Percentiles rank a stretch among this genome's conserved stretches.
phyloP scores from a whole-genome alignment of 2,888 invertebrate species.

The Microctonus aethiopoides region DNA sequence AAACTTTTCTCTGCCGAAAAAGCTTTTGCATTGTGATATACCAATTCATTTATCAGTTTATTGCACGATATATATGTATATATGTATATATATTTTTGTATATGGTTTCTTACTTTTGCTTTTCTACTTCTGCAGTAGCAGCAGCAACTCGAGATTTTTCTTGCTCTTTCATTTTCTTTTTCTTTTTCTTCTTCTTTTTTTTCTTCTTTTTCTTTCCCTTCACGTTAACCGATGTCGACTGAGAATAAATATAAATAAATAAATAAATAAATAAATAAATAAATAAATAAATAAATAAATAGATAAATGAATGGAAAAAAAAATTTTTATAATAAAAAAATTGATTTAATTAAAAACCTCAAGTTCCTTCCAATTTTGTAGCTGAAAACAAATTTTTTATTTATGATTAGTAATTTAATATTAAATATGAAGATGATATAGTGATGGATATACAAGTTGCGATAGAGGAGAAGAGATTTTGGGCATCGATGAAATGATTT shows the following conservation, averaged over 20 bases:
- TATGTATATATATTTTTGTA: slow-evolving; percentile 8
- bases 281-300: neutral
- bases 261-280: neutral
- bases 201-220: slow-evolving; percentile 36
- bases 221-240: neutral
- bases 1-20: slow-evolving; percentile 6
- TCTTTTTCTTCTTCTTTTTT: slow-evolving; percentile 40
- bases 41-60: neutral
- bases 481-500: slow-evolving; percentile 6
- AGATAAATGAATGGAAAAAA: neutral
- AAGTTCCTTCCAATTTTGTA: slow-evolving; percentile 29
- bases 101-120: slow-evolving; percentile 45
- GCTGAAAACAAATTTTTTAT: slow-evolving; percentile 35
- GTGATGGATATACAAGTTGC: slow-evolving; percentile 35
- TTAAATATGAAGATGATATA: neutral
- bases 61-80: too few species aligned
- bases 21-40: slow-evolving; percentile 8
- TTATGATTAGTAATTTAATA: neutral
- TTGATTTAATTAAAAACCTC: slow-evolving; percentile 27
- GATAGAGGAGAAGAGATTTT: slow-evolving; percentile 31
- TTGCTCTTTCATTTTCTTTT: slow-evolving; percentile 46
- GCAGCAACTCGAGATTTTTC: slow-evolving; percentile 45
- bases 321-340: neutral
- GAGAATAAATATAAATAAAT: neutral
- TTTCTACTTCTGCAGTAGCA: slow-evolving; percentile 46